Evolutionary conservation across 2,797 vertebrate genomes (phyloP).

Genomic region (Otolemur crassicaudatus): DNA sequence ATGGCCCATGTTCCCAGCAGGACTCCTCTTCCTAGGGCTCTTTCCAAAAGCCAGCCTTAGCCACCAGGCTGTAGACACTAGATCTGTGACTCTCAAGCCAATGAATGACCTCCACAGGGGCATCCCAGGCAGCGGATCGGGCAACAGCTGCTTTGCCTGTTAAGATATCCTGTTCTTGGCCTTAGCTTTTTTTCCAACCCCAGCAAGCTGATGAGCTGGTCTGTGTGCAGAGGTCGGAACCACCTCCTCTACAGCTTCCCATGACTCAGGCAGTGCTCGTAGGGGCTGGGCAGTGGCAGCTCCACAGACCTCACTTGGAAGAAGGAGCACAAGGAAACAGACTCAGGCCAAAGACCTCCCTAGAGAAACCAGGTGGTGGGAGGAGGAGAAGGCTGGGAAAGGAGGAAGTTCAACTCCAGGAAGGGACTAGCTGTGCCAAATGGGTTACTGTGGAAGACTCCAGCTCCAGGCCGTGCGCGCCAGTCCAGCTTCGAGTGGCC

Average conservation of each 20-base stretch:
- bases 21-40: neutral
- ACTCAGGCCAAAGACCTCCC: constrained; percentile 75
- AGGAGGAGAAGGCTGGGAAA: constrained; percentile 76
- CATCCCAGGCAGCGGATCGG: constrained; percentile 33
- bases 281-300: constrained; percentile 35
- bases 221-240: constrained; percentile 1
- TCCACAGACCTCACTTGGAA: constrained; percentile 67
- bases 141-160: constrained; percentile 65
- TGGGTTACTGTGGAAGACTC: constrained; percentile 68
- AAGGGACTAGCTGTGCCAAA: constrained; percentile 66
- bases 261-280: constrained; percentile 52
- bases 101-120: neutral
- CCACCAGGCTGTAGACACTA: neutral
- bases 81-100: neutral
- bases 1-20: neutral
- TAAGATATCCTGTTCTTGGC: constrained; percentile 57
- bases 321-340: constrained; percentile 64
- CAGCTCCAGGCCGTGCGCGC: neutral
- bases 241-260: constrained; percentile 32
- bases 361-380: constrained; percentile 82
- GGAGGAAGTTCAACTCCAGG: constrained; percentile 61
- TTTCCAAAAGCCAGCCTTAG: constrained; percentile 7
- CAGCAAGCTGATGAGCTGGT: constrained; percentile 1
- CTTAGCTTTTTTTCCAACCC: neutral
- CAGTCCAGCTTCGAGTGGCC: constrained; percentile 48